Conservation (phyloP, 2,797 vertebrate species). For the Cryptoblepharus egeriae region DNA sequence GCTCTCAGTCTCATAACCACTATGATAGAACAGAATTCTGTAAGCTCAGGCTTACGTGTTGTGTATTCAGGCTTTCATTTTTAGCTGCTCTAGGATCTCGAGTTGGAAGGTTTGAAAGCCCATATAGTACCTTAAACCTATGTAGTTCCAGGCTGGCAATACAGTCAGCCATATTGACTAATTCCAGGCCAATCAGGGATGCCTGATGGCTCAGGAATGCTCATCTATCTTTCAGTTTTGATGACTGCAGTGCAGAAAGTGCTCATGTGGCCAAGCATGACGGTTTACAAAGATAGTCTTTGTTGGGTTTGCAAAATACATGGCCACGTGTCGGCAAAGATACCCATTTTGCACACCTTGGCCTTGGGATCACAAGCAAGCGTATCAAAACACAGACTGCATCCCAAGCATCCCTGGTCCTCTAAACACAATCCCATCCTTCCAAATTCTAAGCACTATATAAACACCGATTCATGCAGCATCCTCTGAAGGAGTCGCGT, state of each 20-base stretch:
- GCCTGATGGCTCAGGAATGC: no score
- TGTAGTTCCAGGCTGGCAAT: no score
- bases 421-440: not conserved
- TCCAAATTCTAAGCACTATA: constrained; percentile 2
- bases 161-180: no score
- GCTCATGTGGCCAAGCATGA: not conserved
- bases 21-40: no score
- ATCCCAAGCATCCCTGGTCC: not conserved
- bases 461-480: constrained; percentile 13
- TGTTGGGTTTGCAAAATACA: not conserved
- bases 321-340: not conserved
- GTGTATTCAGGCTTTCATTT: no score
- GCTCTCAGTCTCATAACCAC: no score
- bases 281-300: not conserved
- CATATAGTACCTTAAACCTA: no score
- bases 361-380: not conserved
- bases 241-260: not conserved
- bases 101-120: no score
- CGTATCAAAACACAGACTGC: not conserved
- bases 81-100: no score
- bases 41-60: no score
- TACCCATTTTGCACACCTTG: not conserved
- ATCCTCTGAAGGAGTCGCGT: not conserved
- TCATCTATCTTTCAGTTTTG: no score
- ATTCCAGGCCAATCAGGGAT: no score